A percentile compares a stretch with the other conserved stretches of the same genome.
These are phyloP conservation scores for Sternotherus odoratus DNA, from an alignment of 2,797 vertebrate genomes.

Conservation along the genomic window DNA sequence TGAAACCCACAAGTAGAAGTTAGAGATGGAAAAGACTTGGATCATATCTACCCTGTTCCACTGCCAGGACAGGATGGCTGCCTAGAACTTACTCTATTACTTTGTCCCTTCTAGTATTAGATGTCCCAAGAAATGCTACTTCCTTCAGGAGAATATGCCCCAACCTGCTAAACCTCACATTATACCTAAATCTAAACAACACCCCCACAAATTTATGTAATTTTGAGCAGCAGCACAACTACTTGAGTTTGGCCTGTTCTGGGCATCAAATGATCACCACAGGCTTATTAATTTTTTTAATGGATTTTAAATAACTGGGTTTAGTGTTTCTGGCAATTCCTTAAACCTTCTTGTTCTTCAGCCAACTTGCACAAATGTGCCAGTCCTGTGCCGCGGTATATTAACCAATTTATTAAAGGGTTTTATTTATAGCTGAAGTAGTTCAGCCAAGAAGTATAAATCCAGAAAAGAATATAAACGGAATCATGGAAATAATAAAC, in stretches of 20 bases:
- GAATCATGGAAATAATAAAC: slow-evolving; percentile 77
- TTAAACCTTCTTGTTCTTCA: slow-evolving; percentile 68
- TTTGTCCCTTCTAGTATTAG: neutral
- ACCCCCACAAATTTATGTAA: slow-evolving; percentile 5
- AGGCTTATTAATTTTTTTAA: slow-evolving; percentile 66
- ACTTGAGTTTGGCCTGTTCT: slow-evolving; percentile 61
- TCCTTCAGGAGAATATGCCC: neutral
- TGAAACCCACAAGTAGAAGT: neutral
- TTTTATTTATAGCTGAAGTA: slow-evolving; percentile 77
- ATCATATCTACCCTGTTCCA: neutral
- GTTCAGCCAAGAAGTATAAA: slow-evolving; percentile 75
- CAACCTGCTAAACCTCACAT: neutral
- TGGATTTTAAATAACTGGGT: slow-evolving; percentile 72
- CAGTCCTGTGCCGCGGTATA: slow-evolving; percentile 70
- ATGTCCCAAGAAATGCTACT: neutral
- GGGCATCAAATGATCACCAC: slow-evolving; percentile 56
- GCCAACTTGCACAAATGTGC: slow-evolving; percentile 76
- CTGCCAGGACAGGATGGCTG: neutral
- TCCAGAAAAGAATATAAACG: slow-evolving; percentile 75
- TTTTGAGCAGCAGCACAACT: slow-evolving; percentile 37
- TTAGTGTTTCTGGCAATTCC: slow-evolving; percentile 75
- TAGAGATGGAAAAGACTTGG: neutral
- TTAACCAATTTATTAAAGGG: slow-evolving; percentile 75
- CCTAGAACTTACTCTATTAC: neutral
- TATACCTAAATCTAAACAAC: neutral